Evolutionary conservation across 1,140 invertebrate genomes (phyloP).

Genomic region (Mya arenaria): DNA sequence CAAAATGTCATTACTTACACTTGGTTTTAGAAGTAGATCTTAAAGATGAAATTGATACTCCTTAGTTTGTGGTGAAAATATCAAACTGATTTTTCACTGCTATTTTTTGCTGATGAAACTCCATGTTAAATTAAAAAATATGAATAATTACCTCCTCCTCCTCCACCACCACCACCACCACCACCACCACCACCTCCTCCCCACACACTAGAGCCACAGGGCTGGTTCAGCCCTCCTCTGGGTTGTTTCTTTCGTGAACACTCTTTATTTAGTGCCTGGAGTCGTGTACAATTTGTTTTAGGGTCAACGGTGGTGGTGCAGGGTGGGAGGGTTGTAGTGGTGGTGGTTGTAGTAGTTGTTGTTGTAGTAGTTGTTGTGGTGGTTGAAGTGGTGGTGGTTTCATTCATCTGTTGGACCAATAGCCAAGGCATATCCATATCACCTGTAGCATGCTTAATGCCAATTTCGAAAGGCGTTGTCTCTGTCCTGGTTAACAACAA

Average conservation of each 20-base stretch:
- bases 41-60: too few relatives aligned
- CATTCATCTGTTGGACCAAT: not conserved
- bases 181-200: slow-evolving; percentile 9
- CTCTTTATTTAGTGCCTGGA: not conserved
- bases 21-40: not conserved
- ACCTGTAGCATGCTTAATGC: slow-evolving; percentile 46
- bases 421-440: slow-evolving; percentile 32
- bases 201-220: not conserved
- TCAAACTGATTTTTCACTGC: too few relatives aligned
- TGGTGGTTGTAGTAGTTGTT: slow-evolving; percentile 44
- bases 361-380: slow-evolving; percentile 54
- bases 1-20: not conserved
- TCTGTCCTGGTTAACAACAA: slow-evolving; percentile 53
- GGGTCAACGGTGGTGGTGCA: slow-evolving; percentile 37
- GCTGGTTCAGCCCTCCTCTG: not conserved
- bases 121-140: too few relatives aligned
- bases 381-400: slow-evolving; percentile 34
- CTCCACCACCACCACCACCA: slow-evolving; percentile 2
- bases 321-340: slow-evolving; percentile 29
- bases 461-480: slow-evolving; percentile 55
- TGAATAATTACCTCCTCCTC: not conserved
- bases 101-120: too few relatives aligned
- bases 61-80: too few relatives aligned
- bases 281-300: not conserved
- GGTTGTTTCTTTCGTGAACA: not conserved